A percentile compares a stretch with the other conserved stretches of the same genome.
These are phyloP conservation scores for Apostichopus leukothele DNA, from an alignment of 53 echinoderm and acorn worm species.

Conservation along the genomic window DNA sequence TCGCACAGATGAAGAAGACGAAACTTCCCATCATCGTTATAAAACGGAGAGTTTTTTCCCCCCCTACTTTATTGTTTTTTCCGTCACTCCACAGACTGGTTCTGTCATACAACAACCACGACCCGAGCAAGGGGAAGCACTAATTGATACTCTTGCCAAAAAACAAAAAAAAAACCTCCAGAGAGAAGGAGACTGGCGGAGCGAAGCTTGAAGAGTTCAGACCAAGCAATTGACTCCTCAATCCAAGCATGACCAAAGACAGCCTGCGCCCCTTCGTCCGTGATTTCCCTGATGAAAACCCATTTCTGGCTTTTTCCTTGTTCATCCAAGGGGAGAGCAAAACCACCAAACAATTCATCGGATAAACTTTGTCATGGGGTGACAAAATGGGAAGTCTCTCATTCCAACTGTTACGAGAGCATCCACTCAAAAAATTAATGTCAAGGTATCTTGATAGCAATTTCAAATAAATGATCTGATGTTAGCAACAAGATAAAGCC, in stretches of 20 bases:
- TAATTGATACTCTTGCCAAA: conserved; percentile 38
- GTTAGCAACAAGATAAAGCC: no score
- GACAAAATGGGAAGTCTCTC: conserved; percentile 8
- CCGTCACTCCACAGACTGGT: conserved; percentile 16
- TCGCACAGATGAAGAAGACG: no score
- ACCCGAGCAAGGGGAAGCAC: conserved; percentile 6
- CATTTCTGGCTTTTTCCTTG: conserved; percentile 38
- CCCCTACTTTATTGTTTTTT: background rate
- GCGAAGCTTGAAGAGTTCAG: conserved; percentile 37
- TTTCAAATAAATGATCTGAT: background rate
- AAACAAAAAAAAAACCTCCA: conserved; percentile 3
- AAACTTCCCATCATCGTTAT: no score
- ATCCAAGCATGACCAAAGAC: conserved; percentile 38
- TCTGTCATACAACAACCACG: background rate
- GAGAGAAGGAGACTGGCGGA: conserved; percentile 14
- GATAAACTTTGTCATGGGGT: conserved; percentile 14
- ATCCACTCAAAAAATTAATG: background rate
- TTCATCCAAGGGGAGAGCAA: conserved; percentile 5
- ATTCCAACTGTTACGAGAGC: background rate
- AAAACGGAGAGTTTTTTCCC: no score
- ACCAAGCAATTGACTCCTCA: conserved; percentile 45
- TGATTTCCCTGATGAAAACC: conserved; percentile 46
- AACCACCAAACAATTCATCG: conserved; percentile 17
- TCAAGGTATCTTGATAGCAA: conserved; percentile 15
- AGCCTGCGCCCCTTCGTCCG: conserved; percentile 42